These are phyloP conservation scores for Drosophila malerkotliana DNA, from an alignment of 1,140 invertebrate genomes.

Conservation along the genomic window DNA sequence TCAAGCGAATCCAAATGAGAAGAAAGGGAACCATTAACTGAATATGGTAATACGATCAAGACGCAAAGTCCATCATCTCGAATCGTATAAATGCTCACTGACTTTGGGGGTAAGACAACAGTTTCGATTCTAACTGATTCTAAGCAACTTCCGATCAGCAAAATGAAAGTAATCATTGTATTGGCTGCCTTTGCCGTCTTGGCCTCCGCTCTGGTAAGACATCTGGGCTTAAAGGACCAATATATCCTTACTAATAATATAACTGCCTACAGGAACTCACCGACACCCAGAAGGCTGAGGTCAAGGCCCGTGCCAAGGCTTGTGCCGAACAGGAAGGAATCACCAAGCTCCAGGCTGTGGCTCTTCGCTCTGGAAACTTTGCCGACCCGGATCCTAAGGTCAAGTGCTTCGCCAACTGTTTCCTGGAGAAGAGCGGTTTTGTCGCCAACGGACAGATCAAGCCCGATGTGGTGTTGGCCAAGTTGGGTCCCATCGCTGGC, in stretches of 20 bases:
- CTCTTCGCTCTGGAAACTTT: conserved; percentile 52
- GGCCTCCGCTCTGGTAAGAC: conserved; percentile 39
- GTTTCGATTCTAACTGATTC: conserved; percentile 12
- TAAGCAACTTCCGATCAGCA: conserved; percentile 2
- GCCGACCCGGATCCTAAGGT: conserved; percentile 53
- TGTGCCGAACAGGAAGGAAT: conserved; percentile 48
- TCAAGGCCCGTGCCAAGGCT: conserved; percentile 1
- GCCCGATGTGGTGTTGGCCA: conserved; percentile 39
- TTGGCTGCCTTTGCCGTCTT: conserved; percentile 30
- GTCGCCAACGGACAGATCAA: conserved; percentile 57
- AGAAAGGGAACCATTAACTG: conserved; percentile 8
- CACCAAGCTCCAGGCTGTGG: conserved; percentile 59
- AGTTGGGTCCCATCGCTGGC: conserved; percentile 48
- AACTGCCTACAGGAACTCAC: conserved; percentile 8
- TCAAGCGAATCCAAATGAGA: neutral
- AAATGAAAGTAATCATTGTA: conserved; percentile 48
- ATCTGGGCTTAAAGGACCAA: neutral
- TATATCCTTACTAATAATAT: neutral
- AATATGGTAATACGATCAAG: neutral
- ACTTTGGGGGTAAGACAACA: neutral
- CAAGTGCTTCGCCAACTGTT: conserved; percentile 71
- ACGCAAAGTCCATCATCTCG: neutral
- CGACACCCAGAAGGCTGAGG: conserved; percentile 12
- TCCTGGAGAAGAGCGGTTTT: conserved; percentile 63
- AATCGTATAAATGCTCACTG: conserved; percentile 26